Conservation (phyloP, 2,797 vertebrate species). For the Rhinoraja longicauda region DNA sequence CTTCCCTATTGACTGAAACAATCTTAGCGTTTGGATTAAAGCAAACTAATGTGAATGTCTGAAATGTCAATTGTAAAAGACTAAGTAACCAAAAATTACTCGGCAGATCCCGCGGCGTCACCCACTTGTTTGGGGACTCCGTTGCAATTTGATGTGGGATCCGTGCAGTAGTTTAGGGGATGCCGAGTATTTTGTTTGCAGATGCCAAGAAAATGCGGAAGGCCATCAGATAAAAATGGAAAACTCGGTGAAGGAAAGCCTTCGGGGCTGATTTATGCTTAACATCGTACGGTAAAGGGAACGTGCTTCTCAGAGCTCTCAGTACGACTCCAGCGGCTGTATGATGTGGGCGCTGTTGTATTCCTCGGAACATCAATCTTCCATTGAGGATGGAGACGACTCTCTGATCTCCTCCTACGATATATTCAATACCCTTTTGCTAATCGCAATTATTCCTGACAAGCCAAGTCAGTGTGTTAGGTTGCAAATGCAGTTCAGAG, state of each 20-base stretch:
- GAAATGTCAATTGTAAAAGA: neutral
- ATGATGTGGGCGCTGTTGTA: slow-evolving; percentile 24
- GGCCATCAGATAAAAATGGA: neutral
- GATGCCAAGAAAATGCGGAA: neutral
- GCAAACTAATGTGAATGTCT: neutral
- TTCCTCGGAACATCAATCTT: slow-evolving; percentile 57
- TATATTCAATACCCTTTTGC: slow-evolving; percentile 42
- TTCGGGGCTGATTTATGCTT: neutral
- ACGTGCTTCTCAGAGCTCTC: neutral
- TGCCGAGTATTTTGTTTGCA: neutral
- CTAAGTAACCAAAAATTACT: too few species aligned
- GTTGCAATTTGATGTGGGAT: neutral
- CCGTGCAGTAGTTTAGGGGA: neutral
- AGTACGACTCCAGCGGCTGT: neutral
- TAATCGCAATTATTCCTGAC: slow-evolving; percentile 50
- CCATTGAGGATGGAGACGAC: slow-evolving; percentile 44
- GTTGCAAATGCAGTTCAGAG: slow-evolving; percentile 40
- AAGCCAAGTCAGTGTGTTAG: slow-evolving; percentile 46
- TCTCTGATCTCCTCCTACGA: slow-evolving; percentile 45
- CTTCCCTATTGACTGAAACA: neutral
- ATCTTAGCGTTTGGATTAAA: neutral
- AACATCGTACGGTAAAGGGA: neutral
- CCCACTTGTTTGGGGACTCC: neutral
- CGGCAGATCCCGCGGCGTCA: neutral
- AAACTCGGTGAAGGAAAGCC: neutral